phyloP scores from a whole-genome alignment of 2,797 vertebrate genomes.

The Gobionotothen gibberifrons region DNA sequence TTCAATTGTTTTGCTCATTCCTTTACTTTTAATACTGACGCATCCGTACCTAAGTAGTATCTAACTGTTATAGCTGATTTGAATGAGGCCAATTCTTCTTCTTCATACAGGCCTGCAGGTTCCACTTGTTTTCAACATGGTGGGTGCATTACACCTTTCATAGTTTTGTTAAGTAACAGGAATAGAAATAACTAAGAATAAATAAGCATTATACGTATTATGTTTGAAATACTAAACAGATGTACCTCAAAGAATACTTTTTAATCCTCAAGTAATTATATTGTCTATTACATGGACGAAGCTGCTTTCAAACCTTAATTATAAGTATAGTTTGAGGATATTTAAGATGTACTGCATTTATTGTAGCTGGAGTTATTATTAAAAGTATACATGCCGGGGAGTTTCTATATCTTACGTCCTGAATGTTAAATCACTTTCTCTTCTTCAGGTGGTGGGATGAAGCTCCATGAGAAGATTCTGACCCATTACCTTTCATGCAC shows the following conservation, averaged over 20 bases:
- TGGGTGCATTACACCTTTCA: neutral
- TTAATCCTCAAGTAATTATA: neutral
- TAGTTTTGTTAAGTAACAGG: too few species aligned
- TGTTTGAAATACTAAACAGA: too few species aligned
- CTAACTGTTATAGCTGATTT: neutral
- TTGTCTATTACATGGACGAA: neutral
- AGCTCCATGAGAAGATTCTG: constrained; percentile 92
- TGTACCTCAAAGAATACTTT: too few species aligned
- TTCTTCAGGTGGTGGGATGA: constrained; percentile 85
- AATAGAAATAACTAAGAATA: too few species aligned
- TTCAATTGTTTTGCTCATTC: neutral
- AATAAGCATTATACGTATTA: too few species aligned
- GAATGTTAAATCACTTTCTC: neutral
- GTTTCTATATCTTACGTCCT: neutral
- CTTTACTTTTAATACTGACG: too few species aligned
- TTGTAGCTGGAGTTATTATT: neutral
- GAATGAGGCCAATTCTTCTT: neutral
- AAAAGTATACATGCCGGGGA: neutral
- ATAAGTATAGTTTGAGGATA: neutral
- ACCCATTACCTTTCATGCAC: constrained; percentile 90
- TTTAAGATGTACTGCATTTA: neutral
- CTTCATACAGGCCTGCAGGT: neutral
- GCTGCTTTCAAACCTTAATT: neutral
- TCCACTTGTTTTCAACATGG: neutral
- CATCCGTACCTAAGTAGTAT: too few species aligned